phyloP scores from a whole-genome alignment of 2,113 vertebrate genomes.

The Excalfactoria chinensis region DNA sequence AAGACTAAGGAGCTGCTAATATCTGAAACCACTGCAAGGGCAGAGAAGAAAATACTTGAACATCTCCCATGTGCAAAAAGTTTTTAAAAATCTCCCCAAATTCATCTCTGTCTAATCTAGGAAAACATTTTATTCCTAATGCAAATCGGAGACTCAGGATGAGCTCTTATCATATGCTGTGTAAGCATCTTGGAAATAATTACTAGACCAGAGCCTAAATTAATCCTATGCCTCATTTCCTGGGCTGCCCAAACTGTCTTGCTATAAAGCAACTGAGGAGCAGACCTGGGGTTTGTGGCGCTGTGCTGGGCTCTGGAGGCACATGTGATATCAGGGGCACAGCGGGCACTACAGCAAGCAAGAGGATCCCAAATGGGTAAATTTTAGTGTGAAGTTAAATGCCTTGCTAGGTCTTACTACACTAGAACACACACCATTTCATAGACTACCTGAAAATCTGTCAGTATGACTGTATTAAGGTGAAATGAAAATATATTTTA shows the following conservation, averaged over 20 bases:
- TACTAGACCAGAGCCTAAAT: neutral
- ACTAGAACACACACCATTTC: neutral
- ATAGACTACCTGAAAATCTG: conserved; percentile 1
- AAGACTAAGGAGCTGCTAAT: neutral
- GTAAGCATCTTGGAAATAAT: neutral
- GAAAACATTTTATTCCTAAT: neutral
- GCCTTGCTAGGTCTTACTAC: neutral
- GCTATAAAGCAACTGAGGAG: neutral
- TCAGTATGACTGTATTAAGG: neutral
- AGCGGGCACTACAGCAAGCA: neutral
- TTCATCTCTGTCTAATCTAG: neutral
- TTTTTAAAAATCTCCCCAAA: neutral
- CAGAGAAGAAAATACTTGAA: neutral
- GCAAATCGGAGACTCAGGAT: neutral
- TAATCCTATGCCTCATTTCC: rapidly evolving
- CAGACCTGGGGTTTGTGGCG: rapidly evolving
- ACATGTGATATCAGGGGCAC: neutral
- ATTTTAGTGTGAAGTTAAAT: neutral
- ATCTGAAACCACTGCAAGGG: neutral
- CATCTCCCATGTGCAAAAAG: neutral
- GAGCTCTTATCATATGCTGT: neutral
- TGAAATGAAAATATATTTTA: conserved; percentile 7
- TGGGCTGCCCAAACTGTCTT: neutral
- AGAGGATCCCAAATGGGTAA: neutral
- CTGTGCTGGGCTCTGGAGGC: neutral